These are phyloP conservation scores for Athene noctua DNA, from an alignment of 2,113 vertebrate species.

Conservation along the genomic window DNA sequence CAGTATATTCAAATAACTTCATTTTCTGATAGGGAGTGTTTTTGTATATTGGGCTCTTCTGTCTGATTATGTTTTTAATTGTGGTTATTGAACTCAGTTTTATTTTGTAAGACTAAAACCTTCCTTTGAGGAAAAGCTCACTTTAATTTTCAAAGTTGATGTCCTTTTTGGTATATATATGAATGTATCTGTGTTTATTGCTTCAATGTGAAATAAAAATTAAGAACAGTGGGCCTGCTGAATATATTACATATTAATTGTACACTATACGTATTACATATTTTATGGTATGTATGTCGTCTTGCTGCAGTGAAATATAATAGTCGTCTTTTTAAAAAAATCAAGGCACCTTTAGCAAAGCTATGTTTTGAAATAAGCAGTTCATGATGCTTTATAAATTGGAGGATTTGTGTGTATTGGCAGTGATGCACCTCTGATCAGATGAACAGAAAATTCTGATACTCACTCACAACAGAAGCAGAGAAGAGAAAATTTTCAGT, in stretches of 20 bases:
- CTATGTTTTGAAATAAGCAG: neutral
- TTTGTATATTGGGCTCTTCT: neutral
- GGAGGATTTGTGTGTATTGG: neutral
- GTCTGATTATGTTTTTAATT: neutral
- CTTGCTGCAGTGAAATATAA: neutral
- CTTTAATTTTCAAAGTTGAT: neutral
- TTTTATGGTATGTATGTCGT: neutral
- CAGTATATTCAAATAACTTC: neutral
- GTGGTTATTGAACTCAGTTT: neutral
- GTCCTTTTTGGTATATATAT: neutral
- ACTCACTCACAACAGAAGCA: neutral
- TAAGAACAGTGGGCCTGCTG: neutral
- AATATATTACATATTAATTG: neutral
- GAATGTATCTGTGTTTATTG: neutral
- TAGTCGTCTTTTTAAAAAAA: neutral
- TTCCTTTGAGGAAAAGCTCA: neutral
- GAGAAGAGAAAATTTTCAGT: neutral
- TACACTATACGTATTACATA: neutral
- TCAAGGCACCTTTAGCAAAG: neutral
- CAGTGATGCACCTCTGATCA: neutral
- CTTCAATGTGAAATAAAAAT: neutral
- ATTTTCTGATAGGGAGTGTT: neutral
- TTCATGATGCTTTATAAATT: neutral
- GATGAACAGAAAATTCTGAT: neutral
- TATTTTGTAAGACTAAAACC: neutral